Evolutionary conservation across 2,888 invertebrate genomes (phyloP).

Genomic region (Tipula confusa): DNA sequence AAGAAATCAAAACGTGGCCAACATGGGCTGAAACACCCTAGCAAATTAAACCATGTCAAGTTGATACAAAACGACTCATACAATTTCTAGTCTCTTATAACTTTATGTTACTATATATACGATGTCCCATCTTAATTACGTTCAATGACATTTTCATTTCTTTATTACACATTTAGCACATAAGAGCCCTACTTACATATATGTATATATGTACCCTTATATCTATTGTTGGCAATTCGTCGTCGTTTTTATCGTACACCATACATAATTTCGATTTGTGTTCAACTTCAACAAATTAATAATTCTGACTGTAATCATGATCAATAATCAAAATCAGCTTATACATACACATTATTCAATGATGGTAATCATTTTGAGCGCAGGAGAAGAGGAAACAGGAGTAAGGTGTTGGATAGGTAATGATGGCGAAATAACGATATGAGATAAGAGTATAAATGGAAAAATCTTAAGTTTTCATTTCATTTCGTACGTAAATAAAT

Average conservation of each 20-base stretch:
- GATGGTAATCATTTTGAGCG: not conserved
- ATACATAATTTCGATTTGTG: not conserved
- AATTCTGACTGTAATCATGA: slow-evolving; percentile 3
- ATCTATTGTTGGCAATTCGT: not conserved
- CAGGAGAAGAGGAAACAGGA: not conserved
- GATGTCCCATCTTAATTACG: not conserved
- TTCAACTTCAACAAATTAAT: not conserved
- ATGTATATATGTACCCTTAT: not conserved
- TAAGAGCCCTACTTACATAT: not conserved
- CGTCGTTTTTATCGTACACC: too few species aligned
- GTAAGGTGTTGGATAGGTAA: not conserved
- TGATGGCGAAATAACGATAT: not conserved
- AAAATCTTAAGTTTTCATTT: slow-evolving; percentile 20
- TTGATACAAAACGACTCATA: not conserved
- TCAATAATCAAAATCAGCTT: not conserved
- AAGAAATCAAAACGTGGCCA: slow-evolving; percentile 55
- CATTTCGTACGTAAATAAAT: not conserved
- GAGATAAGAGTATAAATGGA: not conserved
- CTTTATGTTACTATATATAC: not conserved
- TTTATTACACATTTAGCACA: not conserved
- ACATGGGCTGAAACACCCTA: slow-evolving; percentile 42
- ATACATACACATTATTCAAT: not conserved
- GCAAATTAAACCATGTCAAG: not conserved
- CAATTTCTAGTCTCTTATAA: not conserved
- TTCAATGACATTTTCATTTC: not conserved